Conservation (phyloP, 2,797 vertebrate genomes). For the Somateria mollissima region DNA sequence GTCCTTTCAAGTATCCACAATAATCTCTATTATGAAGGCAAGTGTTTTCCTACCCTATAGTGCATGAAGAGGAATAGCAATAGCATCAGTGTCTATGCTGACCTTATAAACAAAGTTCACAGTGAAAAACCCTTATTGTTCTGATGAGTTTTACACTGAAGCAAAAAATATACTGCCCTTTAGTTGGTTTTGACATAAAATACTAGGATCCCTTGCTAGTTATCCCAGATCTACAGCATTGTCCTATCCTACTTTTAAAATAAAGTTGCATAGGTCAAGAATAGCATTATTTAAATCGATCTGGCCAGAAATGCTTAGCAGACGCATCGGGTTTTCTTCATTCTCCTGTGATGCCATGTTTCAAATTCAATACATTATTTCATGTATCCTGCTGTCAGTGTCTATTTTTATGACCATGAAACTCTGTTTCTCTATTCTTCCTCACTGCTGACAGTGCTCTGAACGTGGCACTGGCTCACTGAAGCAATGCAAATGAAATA, state of each 20-base stretch:
- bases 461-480: background rate
- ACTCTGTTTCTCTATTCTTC: background rate
- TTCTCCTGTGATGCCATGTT: background rate
- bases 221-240: background rate
- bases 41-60: fast-evolving
- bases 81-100: background rate
- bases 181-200: background rate
- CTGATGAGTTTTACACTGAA: background rate
- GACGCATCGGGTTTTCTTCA: background rate
- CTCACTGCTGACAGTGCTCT: background rate
- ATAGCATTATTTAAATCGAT: background rate
- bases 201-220: background rate
- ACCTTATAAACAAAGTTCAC: background rate
- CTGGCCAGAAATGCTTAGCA: background rate
- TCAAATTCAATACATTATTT: slow-evolving; percentile 9
- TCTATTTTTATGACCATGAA: background rate
- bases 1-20: background rate
- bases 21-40: background rate
- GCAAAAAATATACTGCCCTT: background rate
- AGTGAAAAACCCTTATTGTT: background rate
- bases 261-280: background rate
- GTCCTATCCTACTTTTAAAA: background rate
- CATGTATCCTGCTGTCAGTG: background rate
- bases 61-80: background rate
- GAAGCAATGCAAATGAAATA: background rate